phyloP scores from a whole-genome alignment of 2,797 vertebrate genomes.

The Catamblyrhynchus diadema region DNA sequence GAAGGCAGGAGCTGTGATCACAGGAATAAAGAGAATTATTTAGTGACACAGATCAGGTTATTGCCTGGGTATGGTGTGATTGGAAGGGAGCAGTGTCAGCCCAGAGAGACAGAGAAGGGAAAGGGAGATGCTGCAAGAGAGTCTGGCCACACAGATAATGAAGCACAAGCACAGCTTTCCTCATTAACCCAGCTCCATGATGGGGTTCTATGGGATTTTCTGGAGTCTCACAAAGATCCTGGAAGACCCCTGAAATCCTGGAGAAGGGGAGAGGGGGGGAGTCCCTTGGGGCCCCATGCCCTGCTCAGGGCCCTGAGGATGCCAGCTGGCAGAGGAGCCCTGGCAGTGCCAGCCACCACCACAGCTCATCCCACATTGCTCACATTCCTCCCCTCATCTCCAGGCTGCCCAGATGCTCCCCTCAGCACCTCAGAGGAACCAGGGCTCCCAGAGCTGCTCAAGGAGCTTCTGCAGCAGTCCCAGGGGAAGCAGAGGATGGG shows the following conservation, averaged over 20 bases:
- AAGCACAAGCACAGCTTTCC: neutral
- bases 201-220: neutral
- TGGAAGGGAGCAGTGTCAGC: neutral
- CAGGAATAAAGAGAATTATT: neutral
- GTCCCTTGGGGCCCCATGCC: rapidly evolving
- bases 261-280: neutral
- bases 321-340: neutral
- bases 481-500: neutral
- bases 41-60: neutral
- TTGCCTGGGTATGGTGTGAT: rapidly evolving
- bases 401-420: neutral
- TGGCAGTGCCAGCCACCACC: neutral
- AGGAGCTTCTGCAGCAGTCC: neutral
- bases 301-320: neutral
- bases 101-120: neutral
- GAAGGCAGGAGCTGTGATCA: rapidly evolving
- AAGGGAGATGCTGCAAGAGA: neutral
- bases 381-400: neutral
- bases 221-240: rapidly evolving
- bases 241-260: neutral
- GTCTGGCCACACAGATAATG: neutral
- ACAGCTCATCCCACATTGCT: neutral
- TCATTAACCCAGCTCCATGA: rapidly evolving
- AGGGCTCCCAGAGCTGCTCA: neutral
- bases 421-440: rapidly evolving